phyloP scores from a whole-genome alignment of 2,888 invertebrate species.

The Brachypalpus laphriformis region DNA sequence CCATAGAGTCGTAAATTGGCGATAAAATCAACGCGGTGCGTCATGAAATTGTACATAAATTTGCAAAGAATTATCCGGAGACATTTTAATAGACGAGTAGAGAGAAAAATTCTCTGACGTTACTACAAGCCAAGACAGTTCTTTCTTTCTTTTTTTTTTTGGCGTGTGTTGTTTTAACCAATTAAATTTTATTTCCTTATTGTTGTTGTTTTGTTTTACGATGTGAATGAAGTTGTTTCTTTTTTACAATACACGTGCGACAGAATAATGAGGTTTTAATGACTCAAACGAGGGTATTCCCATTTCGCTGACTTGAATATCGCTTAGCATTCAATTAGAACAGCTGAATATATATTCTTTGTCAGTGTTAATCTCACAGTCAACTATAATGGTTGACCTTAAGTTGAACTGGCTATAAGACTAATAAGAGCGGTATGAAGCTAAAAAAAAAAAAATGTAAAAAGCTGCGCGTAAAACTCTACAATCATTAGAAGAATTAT shows the following conservation, averaged over 20 bases:
- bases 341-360: too few species aligned
- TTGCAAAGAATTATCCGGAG: background rate
- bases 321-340: background rate
- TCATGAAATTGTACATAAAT: constrained; percentile 9
- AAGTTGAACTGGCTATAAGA: too few species aligned
- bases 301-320: background rate
- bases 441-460: too few species aligned
- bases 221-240: background rate
- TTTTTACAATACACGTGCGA: background rate
- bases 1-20: constrained; percentile 22
- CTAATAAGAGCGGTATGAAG: too few species aligned
- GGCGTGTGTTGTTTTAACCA: background rate
- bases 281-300: background rate
- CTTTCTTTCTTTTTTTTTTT: background rate
- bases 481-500: too few species aligned
- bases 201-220: constrained; percentile 2
- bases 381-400: too few species aligned
- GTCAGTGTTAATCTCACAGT: too few species aligned
- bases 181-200: constrained; percentile 20
- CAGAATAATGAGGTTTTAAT: background rate
- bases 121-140: background rate
- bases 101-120: constrained; percentile 6
- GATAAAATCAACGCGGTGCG: constrained; percentile 26
- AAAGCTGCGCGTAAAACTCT: too few species aligned
- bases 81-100: background rate